Percentiles rank a stretch among this genome's conserved stretches.
These are phyloP conservation scores for Aproaerema taeniolella DNA, from an alignment of 2,888 invertebrate species.

Conservation along the genomic window DNA sequence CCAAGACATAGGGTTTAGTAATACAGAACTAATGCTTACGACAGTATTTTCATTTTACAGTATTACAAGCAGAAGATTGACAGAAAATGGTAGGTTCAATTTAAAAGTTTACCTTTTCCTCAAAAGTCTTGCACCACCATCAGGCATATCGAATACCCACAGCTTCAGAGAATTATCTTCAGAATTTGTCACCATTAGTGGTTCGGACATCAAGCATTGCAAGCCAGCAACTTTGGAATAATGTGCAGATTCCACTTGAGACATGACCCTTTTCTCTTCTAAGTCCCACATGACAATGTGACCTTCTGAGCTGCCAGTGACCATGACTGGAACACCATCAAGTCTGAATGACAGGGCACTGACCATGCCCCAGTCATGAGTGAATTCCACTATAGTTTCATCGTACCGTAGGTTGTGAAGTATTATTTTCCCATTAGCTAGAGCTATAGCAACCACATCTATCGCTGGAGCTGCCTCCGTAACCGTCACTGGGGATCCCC, in stretches of 20 bases:
- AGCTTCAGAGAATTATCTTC: conserved; percentile 95
- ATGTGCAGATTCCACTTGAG: conserved; percentile 90
- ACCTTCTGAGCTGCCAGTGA: conserved; percentile 88
- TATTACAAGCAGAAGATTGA: no score
- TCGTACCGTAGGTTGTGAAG: conserved; percentile 93
- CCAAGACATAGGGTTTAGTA: no score
- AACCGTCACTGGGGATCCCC: conserved; percentile 83
- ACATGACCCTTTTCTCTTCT: conserved; percentile 86
- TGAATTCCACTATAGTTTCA: conserved; percentile 87
- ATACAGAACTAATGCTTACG: no score
- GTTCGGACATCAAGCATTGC: conserved; percentile 91
- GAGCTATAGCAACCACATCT: conserved; percentile 93
- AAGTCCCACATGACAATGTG: conserved; percentile 97
- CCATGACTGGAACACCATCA: conserved; percentile 91
- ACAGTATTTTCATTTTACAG: no score
- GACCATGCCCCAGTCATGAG: conserved; percentile 95
- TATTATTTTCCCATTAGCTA: conserved; percentile 88
- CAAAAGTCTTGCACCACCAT: conserved; percentile 91
- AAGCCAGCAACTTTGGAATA: conserved; percentile 85
- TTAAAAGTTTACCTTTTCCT: conserved; percentile 75
- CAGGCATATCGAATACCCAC: conserved; percentile 94
- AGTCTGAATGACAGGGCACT: conserved; percentile 90
- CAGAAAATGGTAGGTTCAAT: no score
- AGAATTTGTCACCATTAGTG: conserved; percentile 92
- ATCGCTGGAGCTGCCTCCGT: conserved; percentile 93